Conservation (phyloP, 2,113 vertebrate species). For the Gnathonemus longibarbis region DNA sequence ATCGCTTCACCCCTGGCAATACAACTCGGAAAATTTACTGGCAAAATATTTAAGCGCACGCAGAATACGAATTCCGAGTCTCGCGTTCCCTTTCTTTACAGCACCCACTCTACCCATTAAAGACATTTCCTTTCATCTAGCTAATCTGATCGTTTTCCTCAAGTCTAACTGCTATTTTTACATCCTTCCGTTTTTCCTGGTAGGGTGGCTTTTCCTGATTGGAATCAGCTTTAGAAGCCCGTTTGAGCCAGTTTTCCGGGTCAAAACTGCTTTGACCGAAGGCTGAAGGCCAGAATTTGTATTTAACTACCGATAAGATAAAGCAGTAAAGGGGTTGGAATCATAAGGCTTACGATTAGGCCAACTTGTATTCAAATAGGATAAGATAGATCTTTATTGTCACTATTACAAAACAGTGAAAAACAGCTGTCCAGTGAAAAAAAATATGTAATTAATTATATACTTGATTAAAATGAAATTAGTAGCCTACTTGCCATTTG, state of each 20-base stretch:
- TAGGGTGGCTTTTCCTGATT: not conserved
- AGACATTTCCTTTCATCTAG: not conserved
- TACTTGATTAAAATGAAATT: not conserved
- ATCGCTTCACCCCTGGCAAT: too few relatives aligned
- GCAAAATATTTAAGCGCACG: not conserved
- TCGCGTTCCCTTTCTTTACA: not conserved
- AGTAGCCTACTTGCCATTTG: not conserved
- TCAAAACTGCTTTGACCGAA: not conserved
- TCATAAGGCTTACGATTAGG: not conserved
- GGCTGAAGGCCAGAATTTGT: not conserved
- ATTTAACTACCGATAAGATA: not conserved
- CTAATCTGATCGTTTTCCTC: not conserved
- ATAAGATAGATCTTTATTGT: not conserved
- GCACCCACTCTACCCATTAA: not conserved
- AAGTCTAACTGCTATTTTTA: not conserved
- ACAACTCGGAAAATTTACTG: too few relatives aligned
- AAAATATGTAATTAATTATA: not conserved
- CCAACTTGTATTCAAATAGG: not conserved
- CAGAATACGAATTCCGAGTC: not conserved
- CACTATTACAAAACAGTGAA: too few relatives aligned
- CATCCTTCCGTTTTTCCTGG: not conserved
- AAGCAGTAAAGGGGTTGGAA: not conserved
- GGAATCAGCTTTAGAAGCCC: not conserved
- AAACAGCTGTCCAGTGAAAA: too few relatives aligned
- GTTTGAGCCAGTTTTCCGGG: not conserved